phyloP scores from a whole-genome alignment of 2,113 vertebrate species.

The Axis porcinus region DNA sequence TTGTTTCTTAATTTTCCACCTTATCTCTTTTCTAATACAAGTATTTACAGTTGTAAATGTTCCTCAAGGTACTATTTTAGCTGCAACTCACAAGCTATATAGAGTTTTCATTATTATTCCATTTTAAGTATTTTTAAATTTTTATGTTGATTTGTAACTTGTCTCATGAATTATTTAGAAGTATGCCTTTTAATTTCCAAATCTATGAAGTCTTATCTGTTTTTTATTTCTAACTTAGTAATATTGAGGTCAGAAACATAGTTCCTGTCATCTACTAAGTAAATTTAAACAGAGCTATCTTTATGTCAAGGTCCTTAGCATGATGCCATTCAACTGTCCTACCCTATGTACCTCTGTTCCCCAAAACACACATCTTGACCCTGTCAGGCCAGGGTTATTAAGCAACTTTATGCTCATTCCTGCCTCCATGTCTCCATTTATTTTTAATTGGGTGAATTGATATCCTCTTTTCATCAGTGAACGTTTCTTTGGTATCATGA shows the following conservation, averaged over 20 bases:
- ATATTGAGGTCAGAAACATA: not conserved
- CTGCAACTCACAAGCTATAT: not conserved
- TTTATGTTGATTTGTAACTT: not conserved
- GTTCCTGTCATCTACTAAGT: not conserved
- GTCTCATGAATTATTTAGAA: not conserved
- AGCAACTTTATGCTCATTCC: not conserved
- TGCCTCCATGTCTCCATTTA: not conserved
- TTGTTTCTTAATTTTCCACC: not conserved
- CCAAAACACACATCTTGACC: not conserved
- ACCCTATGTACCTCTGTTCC: not conserved
- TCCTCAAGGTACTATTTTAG: not conserved
- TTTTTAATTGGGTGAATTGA: not conserved
- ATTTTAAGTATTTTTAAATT: not conserved
- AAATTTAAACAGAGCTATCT: not conserved
- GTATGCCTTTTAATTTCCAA: not conserved
- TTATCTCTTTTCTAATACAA: not conserved
- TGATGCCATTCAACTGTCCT: not conserved
- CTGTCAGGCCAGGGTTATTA: not conserved
- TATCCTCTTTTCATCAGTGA: not conserved
- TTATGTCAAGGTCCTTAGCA: not conserved
- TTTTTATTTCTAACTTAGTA: not conserved
- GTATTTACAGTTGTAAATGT: not conserved
- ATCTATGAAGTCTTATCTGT: not conserved
- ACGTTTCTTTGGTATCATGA: not conserved
- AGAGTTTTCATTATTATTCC: conserved; percentile 15